These are phyloP conservation scores for Zapus hudsonius DNA, from an alignment of 2,113 vertebrate genomes.

Conservation along the genomic window DNA sequence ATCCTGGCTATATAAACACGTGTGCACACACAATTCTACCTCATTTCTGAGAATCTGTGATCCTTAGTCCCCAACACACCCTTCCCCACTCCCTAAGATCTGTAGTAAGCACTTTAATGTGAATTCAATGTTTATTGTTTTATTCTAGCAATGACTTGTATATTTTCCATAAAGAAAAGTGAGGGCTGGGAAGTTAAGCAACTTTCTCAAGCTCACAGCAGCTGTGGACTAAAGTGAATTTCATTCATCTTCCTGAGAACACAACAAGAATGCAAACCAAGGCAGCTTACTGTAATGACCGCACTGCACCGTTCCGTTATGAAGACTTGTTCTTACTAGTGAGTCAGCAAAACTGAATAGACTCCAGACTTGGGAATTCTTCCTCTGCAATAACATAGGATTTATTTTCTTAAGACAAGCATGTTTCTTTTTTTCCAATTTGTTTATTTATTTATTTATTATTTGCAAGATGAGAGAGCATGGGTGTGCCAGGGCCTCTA, in stretches of 20 bases:
- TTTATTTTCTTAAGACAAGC: no score
- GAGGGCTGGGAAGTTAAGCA: background rate
- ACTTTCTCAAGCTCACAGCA: constrained; percentile 9
- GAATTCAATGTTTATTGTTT: background rate
- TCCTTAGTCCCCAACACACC: background rate
- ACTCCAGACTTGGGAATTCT: background rate
- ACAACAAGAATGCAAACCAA: background rate
- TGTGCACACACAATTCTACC: background rate
- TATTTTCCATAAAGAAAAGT: constrained; percentile 6
- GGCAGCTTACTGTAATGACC: background rate
- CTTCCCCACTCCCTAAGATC: background rate
- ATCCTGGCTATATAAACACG: background rate
- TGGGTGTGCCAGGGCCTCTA: no score
- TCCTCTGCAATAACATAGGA: background rate
- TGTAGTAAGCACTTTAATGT: background rate
- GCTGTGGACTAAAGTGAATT: background rate
- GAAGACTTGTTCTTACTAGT: background rate
- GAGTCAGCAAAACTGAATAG: background rate
- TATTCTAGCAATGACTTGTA: constrained; percentile 17
- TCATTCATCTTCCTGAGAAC: background rate
- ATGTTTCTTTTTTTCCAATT: no score
- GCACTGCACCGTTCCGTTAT: background rate
- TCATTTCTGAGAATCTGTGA: background rate
- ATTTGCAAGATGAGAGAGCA: no score
- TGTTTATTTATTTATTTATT: no score